A percentile compares a stretch with the other conserved stretches of the same genome.
These are phyloP conservation scores for Drosophila nr. perissopoda DNA, from an alignment of 2,888 invertebrate species.

Conservation along the genomic window DNA sequence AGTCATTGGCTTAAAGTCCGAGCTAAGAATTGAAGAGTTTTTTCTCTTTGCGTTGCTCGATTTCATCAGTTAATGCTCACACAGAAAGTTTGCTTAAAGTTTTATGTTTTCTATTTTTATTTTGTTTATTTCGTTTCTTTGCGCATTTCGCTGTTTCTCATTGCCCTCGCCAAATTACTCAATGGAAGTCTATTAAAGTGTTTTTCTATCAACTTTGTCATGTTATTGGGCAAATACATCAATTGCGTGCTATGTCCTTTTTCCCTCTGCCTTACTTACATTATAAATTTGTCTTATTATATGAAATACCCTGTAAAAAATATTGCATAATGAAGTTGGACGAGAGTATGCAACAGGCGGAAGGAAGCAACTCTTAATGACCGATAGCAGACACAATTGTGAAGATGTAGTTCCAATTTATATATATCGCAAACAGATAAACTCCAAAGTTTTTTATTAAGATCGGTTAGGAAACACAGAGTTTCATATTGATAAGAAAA, in stretches of 20 bases:
- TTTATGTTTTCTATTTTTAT: background rate
- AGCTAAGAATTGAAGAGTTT: background rate
- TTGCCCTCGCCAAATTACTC: conserved; percentile 22
- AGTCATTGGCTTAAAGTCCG: background rate
- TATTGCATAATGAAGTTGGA: background rate
- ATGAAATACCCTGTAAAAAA: background rate
- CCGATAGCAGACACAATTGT: background rate
- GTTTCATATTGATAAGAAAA: background rate
- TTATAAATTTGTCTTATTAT: conserved; percentile 4
- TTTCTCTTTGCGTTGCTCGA: background rate
- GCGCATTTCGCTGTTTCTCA: conserved; percentile 6
- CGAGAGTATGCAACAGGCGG: background rate
- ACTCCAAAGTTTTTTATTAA: background rate
- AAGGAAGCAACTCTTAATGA: background rate
- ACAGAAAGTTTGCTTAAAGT: conserved; percentile 7
- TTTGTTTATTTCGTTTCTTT: background rate
- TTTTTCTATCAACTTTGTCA: conserved; percentile 36
- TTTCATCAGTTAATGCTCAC: background rate
- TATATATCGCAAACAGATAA: background rate
- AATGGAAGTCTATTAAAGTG: conserved; percentile 30
- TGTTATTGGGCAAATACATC: conserved; percentile 38
- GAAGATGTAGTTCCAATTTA: background rate
- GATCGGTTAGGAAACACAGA: background rate
- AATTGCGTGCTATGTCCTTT: background rate
- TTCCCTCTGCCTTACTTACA: conserved; percentile 3